Base-by-base conservation (phyloP, 2,797 vertebrate genomes). In the Psittacula echo region DNA sequence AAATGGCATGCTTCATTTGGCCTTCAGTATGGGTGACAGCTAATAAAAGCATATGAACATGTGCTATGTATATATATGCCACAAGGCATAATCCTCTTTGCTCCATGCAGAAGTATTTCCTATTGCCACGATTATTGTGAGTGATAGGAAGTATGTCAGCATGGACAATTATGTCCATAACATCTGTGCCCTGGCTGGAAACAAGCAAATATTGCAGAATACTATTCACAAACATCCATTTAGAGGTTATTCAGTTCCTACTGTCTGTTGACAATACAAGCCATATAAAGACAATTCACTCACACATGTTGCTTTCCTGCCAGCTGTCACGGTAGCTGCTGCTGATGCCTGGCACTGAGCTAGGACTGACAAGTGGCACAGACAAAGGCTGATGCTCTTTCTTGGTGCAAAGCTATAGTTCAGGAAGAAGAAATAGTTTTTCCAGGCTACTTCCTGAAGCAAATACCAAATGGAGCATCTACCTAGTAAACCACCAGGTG, bases 1-100 rank as follows among this genome's bases (percentile, higher is more conserved):
- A 95, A 96, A 96, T n/a, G 23, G 27, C 41, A 96, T 42, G 89
- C 87, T 29, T 96, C 87, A 86, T 88, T 96, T 96, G 85, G 66
- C 87, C 89, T 88, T 84, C 88, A 94, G 87, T 83, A 88, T 0
- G 53, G 54, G 21, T 90, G 85, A 94, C 92, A 91, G 92, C 85
- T 88, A 94, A 91, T 91, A 91, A 88, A 95, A 91, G 76, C 85
- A 70, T 84, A 48, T 93, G 95, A 93, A 86, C 87, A 90, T 86
- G 89, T 90, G 91, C 75, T 94, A 96, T 94, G 92, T 1, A 11
- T 93, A 85, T 80, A 79, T 77, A 76, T 89, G 90, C 51, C 87
- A 70, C 83, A 88, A 94, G 50, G 64, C 64, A 91, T 96, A 95
- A 96, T 91, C 87, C 76, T 95, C 79, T 95, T 70, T 79, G 39